A percentile compares a stretch with the other conserved stretches of the same genome.
These are phyloP conservation scores for Agapetus fuscipes DNA, from an alignment of 2,888 invertebrate genomes.

Conservation along the genomic window DNA sequence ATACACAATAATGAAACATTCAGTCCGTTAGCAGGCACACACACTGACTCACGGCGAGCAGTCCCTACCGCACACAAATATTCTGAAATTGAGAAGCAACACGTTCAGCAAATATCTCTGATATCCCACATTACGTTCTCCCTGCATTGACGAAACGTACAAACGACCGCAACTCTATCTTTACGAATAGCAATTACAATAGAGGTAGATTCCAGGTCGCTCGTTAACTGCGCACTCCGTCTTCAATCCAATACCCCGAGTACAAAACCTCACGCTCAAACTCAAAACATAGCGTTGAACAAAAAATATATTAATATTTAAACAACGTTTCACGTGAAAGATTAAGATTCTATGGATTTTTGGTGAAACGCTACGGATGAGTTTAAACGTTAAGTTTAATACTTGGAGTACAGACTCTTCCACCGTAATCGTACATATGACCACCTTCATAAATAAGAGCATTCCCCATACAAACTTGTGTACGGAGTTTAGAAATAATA, in stretches of 20 bases:
- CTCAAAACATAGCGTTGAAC: too few species aligned
- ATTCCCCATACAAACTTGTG: conserved; percentile 5
- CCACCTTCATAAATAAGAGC: conserved; percentile 26
- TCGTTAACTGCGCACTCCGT: conserved; percentile 47
- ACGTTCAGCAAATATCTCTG: conserved; percentile 5
- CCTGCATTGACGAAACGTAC: conserved; percentile 20
- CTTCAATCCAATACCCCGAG: conserved; percentile 38
- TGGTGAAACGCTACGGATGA: too few species aligned
- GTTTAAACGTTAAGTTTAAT: too few species aligned
- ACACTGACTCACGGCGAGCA: too few species aligned
- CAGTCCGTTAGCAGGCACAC: too few species aligned
- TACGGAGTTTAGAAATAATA: conserved; percentile 19
- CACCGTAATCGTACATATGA: conserved; percentile 31
- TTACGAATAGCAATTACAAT: conserved; percentile 48
- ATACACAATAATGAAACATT: background rate
- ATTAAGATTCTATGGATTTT: too few species aligned
- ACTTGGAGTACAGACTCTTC: conserved; percentile 34
- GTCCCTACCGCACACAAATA: too few species aligned
- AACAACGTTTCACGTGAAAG: too few species aligned
- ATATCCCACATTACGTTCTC: conserved; percentile 3
- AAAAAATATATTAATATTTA: too few species aligned
- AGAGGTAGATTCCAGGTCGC: conserved; percentile 42
- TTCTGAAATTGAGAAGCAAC: conserved; percentile 5
- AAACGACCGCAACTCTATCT: conserved; percentile 44
- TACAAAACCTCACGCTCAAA: too few species aligned